Percentiles rank a stretch among this genome's conserved stretches.
Conservation (phyloP, 1,140 invertebrate genomes). For the Leguminivora glycinivorella region DNA sequence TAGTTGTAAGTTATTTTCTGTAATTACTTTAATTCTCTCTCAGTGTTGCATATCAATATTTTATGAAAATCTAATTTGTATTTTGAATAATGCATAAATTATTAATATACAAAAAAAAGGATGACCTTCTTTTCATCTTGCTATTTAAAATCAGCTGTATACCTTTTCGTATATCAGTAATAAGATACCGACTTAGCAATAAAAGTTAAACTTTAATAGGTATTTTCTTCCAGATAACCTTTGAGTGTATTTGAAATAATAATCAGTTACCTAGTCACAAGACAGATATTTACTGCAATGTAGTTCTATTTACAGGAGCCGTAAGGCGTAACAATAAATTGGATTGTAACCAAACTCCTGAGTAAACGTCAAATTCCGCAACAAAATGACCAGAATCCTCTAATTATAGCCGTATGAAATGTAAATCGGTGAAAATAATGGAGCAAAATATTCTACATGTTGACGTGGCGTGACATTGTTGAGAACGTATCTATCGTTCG, state of each 20-base stretch:
- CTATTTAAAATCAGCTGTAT: background rate
- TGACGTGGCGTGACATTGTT: slow-evolving; percentile 76
- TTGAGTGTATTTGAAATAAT: background rate
- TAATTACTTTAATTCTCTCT: no score
- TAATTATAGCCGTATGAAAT: slow-evolving; percentile 75
- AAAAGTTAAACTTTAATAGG: background rate
- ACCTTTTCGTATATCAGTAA: background rate
- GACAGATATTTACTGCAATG: slow-evolving; percentile 14
- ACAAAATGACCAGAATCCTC: slow-evolving; percentile 67
- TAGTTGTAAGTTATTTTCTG: no score
- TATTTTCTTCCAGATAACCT: slow-evolving; percentile 1
- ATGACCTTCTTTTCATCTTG: background rate
- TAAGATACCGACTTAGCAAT: background rate
- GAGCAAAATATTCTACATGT: slow-evolving; percentile 73
- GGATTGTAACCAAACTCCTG: slow-evolving; percentile 48
- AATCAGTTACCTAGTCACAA: background rate
- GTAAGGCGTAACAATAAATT: slow-evolving; percentile 29
- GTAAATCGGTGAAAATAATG: slow-evolving; percentile 76
- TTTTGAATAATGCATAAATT: background rate
- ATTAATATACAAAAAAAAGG: background rate
- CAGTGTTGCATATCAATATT: background rate
- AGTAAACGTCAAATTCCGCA: slow-evolving; percentile 56
- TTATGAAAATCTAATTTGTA: background rate
- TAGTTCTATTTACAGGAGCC: slow-evolving; percentile 19
- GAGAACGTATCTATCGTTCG: slow-evolving; percentile 45